Evolutionary conservation across 2,113 vertebrate species (phyloP).

Genomic region (Pollachius pollachius): DNA sequence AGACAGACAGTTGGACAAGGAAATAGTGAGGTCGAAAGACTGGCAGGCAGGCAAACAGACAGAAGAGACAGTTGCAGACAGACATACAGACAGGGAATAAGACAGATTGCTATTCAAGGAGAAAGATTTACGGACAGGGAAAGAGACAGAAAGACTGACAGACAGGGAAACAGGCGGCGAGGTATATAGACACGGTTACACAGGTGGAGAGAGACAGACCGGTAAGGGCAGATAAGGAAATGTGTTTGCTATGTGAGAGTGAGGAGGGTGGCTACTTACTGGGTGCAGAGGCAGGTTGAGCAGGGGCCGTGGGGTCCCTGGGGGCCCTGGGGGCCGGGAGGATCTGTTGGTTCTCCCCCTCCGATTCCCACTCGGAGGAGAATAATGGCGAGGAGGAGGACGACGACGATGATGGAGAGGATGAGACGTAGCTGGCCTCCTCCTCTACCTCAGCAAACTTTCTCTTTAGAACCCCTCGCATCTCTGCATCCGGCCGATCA

Average conservation of each 20-base stretch:
- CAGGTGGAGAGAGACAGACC: not conserved
- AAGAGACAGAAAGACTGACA: not conserved
- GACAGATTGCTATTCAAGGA: too few species aligned
- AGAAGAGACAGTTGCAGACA: not conserved
- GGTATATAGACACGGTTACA: not conserved
- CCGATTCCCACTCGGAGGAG: constrained; percentile 79
- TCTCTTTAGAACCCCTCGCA: constrained; percentile 86
- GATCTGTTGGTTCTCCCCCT: constrained; percentile 67
- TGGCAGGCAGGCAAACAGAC: too few species aligned
- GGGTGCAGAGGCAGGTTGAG: constrained; percentile 60
- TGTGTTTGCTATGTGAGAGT: too few species aligned
- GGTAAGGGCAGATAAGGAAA: not conserved
- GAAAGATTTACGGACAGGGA: not conserved
- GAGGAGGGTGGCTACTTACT: constrained; percentile 72
- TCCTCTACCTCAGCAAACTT: constrained; percentile 86
- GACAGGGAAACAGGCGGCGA: not conserved
- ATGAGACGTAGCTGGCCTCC: constrained; percentile 75
- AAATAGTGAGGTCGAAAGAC: not conserved
- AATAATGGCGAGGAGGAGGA: constrained; percentile 72
- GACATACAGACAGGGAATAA: not conserved
- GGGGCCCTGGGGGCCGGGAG: constrained; percentile 37
- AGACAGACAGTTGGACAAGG: not conserved
- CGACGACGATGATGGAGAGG: constrained; percentile 72
- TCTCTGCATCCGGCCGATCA: constrained; percentile 61
- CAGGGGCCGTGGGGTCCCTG: constrained; percentile 43